Base-by-base conservation (phyloP, 2,888 invertebrate genomes). In the Liodrosophila aerea region DNA sequence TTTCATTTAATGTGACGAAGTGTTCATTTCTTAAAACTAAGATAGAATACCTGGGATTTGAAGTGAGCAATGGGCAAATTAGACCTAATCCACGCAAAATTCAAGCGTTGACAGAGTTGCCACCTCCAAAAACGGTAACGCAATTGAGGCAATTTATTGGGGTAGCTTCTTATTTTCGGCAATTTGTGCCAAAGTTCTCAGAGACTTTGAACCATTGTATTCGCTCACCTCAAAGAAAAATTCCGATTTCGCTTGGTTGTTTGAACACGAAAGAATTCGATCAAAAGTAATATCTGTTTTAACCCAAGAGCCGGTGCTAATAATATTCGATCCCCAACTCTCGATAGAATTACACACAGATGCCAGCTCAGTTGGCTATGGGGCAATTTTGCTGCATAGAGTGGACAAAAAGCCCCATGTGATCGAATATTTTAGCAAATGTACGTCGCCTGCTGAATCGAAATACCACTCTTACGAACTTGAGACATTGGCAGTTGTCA, bases 331-430 rank as follows among this genome's bases (percentile, higher is more conserved):
- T 31, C 4, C 31, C 9, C 9, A 31, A 31, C 11, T n/a, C 5
- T 1, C 30, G 9, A 37, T 18, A 37, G 37, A 16, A 9, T 16
- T 2, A 15, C 36, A 8, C n/a, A n/a, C n/a, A n/a, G n/a, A n/a
- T n/a, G n/a, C n/a, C n/a, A n/a, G n/a, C n/a, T n/a, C n/a, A n/a
- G 15, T 36, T 36, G 36, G 36, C 13, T 36, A 13, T 36, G 13
- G 36, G 9, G 30, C 15, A 13, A 36, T 36, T 7, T 36, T 36
- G 36, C 36, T 36, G 15, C 36, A n/a, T n/a, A n/a, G n/a, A n/a
- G n/a, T n/a, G n/a, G n/a, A n/a, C n/a, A n/a, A n/a, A n/a, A n/a
- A n/a, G 15, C 36, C 36, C 15, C 36, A 36, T 13, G 36, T 36
- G 4, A 15, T 36, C 13, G 36, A 36, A 36, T 36, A 36, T 15